phyloP scores from a whole-genome alignment of 2,888 invertebrate genomes.

The Chymomyza procnemis region DNA sequence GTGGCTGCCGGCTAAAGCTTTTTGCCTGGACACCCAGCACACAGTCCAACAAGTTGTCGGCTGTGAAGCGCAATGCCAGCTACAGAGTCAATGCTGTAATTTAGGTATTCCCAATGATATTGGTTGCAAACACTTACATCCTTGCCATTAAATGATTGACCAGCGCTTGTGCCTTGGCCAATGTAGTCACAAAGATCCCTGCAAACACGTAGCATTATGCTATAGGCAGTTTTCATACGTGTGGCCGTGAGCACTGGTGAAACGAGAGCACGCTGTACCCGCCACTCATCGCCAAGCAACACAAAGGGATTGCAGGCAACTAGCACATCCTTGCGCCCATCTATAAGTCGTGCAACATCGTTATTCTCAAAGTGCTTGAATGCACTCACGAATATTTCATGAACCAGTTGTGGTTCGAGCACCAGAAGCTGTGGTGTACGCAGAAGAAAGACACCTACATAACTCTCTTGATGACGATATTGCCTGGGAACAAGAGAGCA shows the following conservation, averaged over 20 bases:
- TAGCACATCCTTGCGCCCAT: conserved; percentile 78
- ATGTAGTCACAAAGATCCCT: conserved; percentile 78
- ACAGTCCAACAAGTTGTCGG: conserved; percentile 78
- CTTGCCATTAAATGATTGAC: conserved; percentile 77
- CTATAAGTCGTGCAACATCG: conserved; percentile 65
- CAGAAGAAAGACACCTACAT: conserved; percentile 78
- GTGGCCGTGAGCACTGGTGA: conserved; percentile 80
- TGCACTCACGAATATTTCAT: conserved; percentile 78
- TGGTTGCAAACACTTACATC: conserved; percentile 63
- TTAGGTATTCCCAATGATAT: no score
- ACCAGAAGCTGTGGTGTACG: conserved; percentile 76
- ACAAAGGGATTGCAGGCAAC: conserved; percentile 79
- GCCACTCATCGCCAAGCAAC: conserved; percentile 80
- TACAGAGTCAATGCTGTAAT: conserved; percentile 24
- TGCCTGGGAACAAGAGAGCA: conserved; percentile 44
- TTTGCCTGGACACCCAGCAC: conserved; percentile 79
- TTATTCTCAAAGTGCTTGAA: conserved; percentile 78
- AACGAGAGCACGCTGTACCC: conserved; percentile 78
- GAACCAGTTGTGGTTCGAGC: conserved; percentile 76
- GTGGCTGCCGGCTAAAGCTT: conserved; percentile 69
- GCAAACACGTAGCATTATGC: conserved; percentile 78
- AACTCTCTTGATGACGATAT: conserved; percentile 66
- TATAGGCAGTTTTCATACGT: conserved; percentile 79
- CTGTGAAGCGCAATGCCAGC: conserved; percentile 76
- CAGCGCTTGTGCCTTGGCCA: conserved; percentile 48